Evolutionary conservation across 2,113 vertebrate species (phyloP), one percentile per base, ranked within the genome.

Genomic region (Sapayoa aenigma): DNA sequence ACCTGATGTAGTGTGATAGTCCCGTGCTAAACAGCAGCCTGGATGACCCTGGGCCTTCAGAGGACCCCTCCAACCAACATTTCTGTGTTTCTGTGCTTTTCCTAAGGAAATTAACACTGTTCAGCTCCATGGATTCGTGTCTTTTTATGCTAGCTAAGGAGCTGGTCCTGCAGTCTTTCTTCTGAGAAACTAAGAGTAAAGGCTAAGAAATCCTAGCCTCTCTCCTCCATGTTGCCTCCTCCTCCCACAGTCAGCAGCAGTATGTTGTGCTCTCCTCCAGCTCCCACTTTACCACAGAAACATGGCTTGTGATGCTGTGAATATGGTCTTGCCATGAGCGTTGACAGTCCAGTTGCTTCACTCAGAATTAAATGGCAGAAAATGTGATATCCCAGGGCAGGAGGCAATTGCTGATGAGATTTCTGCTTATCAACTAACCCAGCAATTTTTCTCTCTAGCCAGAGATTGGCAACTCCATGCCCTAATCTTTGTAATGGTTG

Each of bases 91-190:
- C 41, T 85, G 5, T 53, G 52, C 9, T 87, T 65, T 49, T 68
- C n/a, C 21, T 30, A 18, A 76, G 46, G 15, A 77, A 59, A 24
- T 11, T 9, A 84, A 63, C 0, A 5, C 21, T 39, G 39, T 67
- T 72, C 74, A 66, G 35, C 37, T 91, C 37, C 2, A 2, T n/a
- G 20, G 37, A 60, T 55, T 44, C 0, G 0, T 65, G 17, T 33
- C 23, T 19, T 84, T 83, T 81, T 53, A 52, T 27, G n/a, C 25
- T 59, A 63, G 28, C 21, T 65, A 65, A 47, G 33, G 49, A 66
- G n/a, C 39, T 65, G 33, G 7, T n/a, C 21, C 50, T 80, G 53
- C 37, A 60, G 62, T n/a, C 44, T 68, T 56, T 47, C 31, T 55
- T 84, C 58, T 75, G 68, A 92, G 33, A 76, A 90, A 30, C 14